phyloP scores from a whole-genome alignment of 2,888 invertebrate genomes.

The Lepidochitona cinerea region DNA sequence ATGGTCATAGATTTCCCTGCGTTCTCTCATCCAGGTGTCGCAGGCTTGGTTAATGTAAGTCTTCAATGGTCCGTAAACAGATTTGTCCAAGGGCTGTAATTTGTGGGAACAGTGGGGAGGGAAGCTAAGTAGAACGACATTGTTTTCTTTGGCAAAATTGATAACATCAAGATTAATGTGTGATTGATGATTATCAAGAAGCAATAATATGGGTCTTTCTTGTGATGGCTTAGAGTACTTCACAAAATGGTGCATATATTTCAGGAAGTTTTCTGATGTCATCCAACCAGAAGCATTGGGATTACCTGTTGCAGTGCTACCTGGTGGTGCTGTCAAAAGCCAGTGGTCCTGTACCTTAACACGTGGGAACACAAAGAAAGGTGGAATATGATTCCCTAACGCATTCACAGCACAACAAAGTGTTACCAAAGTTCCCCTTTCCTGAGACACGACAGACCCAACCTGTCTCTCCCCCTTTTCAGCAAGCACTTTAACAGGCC shows the following conservation, averaged over 20 bases:
- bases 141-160: conserved; percentile 4
- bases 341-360: conserved; percentile 4
- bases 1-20: too few relatives aligned
- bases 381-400: conserved; percentile 19
- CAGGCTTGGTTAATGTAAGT: background rate
- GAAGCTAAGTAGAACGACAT: conserved; percentile 2
- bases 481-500: conserved; percentile 6
- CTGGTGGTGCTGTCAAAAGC: conserved; percentile 8
- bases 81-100: conserved; percentile 17
- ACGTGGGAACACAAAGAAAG: conserved; percentile 19
- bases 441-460: conserved; percentile 9
- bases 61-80: conserved; percentile 13
- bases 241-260: conserved; percentile 10
- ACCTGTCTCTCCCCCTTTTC: background rate
- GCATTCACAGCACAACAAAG: conserved; percentile 19
- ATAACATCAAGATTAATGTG: background rate
- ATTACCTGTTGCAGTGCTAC: conserved; percentile 5
- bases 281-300: conserved; percentile 24
- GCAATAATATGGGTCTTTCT: background rate
- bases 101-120: conserved; percentile 18
- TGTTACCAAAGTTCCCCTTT: conserved; percentile 19
- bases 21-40: background rate
- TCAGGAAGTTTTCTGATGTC: conserved; percentile 7
- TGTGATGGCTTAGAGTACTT: background rate
- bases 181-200: conserved; percentile 7